These are phyloP conservation scores for Eurystomus gularis DNA, from an alignment of 2,113 vertebrate genomes.

Conservation along the genomic window DNA sequence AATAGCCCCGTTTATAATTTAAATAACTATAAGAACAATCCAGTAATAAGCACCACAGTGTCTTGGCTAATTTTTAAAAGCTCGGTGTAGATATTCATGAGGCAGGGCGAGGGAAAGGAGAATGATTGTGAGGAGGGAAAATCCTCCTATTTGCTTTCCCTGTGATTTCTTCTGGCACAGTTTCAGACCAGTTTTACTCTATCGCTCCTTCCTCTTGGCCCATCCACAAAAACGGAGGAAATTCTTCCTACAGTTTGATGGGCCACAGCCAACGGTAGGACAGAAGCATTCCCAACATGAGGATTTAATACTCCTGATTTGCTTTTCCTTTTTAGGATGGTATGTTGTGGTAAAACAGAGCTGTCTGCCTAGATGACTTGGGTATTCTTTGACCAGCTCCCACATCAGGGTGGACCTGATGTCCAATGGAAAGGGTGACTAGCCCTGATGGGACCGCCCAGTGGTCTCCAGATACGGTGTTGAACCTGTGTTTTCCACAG, in stretches of 20 bases:
- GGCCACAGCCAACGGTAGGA: accelerated
- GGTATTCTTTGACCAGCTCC: not conserved
- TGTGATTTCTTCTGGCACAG: accelerated
- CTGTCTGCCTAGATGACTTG: accelerated
- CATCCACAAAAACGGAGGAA: accelerated
- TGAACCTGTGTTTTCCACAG: too few species aligned
- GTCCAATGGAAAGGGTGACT: accelerated
- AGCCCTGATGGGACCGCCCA: accelerated
- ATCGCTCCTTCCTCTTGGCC: not conserved
- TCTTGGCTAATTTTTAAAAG: not conserved
- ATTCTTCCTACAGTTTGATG: not conserved
- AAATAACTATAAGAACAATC: not conserved
- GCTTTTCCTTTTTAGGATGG: not conserved
- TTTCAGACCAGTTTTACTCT: not conserved
- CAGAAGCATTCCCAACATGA: too few species aligned
- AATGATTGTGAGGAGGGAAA: accelerated
- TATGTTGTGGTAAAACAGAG: too few species aligned
- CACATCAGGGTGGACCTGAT: accelerated
- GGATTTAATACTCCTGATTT: not conserved
- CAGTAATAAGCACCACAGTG: not conserved
- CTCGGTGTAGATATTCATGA: too few species aligned
- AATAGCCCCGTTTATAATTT: not conserved
- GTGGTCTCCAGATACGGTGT: accelerated
- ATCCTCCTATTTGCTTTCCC: not conserved
- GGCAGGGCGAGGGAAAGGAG: not conserved